These are phyloP conservation scores for Leptogaster cylindrica DNA, from an alignment of 2,888 invertebrate species.

Conservation along the genomic window DNA sequence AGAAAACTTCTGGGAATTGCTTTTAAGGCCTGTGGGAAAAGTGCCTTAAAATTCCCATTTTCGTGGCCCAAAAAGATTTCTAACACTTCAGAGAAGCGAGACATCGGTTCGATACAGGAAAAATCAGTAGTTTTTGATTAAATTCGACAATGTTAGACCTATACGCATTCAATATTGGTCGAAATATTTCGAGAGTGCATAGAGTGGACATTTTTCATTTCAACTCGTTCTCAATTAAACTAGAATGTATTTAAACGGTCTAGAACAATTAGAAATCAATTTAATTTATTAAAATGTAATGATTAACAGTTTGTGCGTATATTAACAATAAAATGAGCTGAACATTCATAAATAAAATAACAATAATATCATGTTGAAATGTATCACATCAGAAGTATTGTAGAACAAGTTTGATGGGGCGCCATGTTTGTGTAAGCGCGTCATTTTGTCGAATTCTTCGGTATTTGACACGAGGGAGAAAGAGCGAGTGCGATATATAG, in stretches of 20 bases:
- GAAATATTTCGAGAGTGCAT: constrained; percentile 2
- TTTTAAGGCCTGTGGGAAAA: no score
- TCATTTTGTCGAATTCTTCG: constrained; percentile 42
- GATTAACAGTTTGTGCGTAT: not conserved
- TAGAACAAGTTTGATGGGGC: constrained; percentile 30
- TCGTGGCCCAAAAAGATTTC: no score
- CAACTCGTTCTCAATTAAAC: constrained; percentile 5
- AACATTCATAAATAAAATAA: constrained; percentile 26
- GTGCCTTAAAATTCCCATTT: no score
- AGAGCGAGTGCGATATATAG: not conserved
- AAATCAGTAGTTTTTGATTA: no score
- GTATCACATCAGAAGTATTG: constrained; percentile 21
- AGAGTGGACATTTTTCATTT: constrained; percentile 23
- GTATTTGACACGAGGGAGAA: constrained; percentile 26
- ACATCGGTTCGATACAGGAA: no score
- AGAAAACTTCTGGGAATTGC: no score
- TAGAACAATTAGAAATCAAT: not conserved
- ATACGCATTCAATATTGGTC: not conserved
- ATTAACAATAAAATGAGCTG: not conserved
- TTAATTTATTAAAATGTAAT: constrained; percentile 25
- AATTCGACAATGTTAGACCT: no score
- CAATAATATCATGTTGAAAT: constrained; percentile 1
- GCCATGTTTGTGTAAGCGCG: constrained; percentile 44
- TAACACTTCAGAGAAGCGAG: no score
- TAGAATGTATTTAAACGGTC: constrained; percentile 18